These are phyloP conservation scores for Rhinoraja longicauda DNA, from an alignment of 2,797 vertebrate species.

Conservation along the genomic window DNA sequence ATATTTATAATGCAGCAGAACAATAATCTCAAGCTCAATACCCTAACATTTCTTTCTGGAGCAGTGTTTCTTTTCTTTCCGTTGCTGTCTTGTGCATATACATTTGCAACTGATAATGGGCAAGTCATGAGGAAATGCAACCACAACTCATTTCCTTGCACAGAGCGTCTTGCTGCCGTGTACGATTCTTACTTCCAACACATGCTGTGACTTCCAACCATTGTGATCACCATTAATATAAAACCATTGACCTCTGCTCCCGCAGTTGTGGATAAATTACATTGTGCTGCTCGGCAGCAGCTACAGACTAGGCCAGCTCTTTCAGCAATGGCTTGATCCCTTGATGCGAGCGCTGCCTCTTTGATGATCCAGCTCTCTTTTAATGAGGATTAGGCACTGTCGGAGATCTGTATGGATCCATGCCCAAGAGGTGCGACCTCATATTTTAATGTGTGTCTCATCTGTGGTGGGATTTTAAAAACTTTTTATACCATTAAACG, in stretches of 20 bases:
- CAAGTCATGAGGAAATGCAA: constrained; percentile 59
- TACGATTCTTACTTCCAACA: constrained; percentile 69
- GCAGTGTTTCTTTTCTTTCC: neutral
- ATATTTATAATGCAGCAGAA: too few species aligned
- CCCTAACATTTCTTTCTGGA: neutral
- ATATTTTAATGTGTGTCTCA: constrained; percentile 52
- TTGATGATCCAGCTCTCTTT: constrained; percentile 57
- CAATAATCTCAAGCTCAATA: neutral
- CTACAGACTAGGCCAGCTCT: constrained; percentile 60
- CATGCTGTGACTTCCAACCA: constrained; percentile 67
- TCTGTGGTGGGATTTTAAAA: constrained; percentile 29
- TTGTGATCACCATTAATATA: constrained; percentile 74
- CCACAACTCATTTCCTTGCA: constrained; percentile 66
- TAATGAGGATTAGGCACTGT: constrained; percentile 67
- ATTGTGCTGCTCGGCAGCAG: constrained; percentile 69
- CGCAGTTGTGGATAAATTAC: constrained; percentile 66
- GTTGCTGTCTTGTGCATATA: neutral
- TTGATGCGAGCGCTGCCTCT: constrained; percentile 59
- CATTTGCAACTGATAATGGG: constrained; percentile 37
- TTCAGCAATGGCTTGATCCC: constrained; percentile 64
- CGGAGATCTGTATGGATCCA: constrained; percentile 56
- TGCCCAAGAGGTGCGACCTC: constrained; percentile 52
- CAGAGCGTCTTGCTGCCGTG: constrained; percentile 59
- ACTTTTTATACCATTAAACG: constrained; percentile 26
- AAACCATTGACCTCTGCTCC: constrained; percentile 74